A percentile compares a stretch with the other conserved stretches of the same genome.
Conservation (phyloP, 1,140 invertebrate species). For the Cyphomyrmex costatus region DNA sequence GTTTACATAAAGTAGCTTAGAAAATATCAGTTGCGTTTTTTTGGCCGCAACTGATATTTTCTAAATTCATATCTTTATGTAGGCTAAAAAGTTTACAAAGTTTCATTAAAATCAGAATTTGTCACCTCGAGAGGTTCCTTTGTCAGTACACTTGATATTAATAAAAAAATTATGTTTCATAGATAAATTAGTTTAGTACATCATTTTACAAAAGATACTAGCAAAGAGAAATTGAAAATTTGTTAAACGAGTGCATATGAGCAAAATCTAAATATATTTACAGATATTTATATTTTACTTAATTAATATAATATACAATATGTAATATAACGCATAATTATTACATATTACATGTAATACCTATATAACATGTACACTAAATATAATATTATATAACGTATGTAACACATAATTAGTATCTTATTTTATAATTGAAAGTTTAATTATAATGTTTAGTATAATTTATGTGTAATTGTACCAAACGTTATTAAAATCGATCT, state of each 20-base stretch:
- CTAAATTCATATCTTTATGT: too few species aligned
- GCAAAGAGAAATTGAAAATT: neutral
- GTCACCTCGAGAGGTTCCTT: too few species aligned
- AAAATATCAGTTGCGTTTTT: too few species aligned
- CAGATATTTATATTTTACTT: neutral
- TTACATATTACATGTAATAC: too few species aligned
- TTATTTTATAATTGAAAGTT: neutral
- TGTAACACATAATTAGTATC: too few species aligned
- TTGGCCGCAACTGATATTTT: too few species aligned
- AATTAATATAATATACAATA: neutral
- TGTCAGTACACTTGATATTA: neutral
- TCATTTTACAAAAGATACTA: neutral
- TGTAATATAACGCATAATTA: neutral
- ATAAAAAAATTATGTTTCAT: neutral
- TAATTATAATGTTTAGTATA: constrained; percentile 10
- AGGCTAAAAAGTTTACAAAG: too few species aligned
- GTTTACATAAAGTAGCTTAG: too few species aligned
- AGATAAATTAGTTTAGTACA: neutral
- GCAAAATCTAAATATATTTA: neutral
- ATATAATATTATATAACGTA: too few species aligned
- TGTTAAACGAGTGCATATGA: neutral
- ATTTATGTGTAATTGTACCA: neutral
- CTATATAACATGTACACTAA: too few species aligned
- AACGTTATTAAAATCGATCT: too few species aligned
- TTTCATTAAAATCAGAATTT: too few species aligned